Conservation (phyloP, 2,113 vertebrate species). For the Suncus etruscus region DNA sequence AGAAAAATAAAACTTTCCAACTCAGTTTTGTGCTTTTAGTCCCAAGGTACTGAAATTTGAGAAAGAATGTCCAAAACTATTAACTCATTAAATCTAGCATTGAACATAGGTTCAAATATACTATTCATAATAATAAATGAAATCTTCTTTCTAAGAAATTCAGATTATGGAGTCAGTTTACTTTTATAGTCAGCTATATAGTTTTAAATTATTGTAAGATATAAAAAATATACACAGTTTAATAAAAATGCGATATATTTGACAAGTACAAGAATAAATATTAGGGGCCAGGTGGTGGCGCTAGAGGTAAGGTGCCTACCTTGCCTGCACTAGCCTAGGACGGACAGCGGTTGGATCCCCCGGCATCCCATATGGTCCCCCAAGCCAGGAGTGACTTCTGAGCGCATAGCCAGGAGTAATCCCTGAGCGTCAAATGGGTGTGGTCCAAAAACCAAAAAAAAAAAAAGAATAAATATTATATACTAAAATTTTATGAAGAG, state of each 20-base stretch:
- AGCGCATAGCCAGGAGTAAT: too few relatives aligned
- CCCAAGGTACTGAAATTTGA: not conserved
- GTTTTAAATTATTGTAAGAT: not conserved
- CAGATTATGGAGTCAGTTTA: not conserved
- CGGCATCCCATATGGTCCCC: too few relatives aligned
- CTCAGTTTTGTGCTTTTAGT: not conserved
- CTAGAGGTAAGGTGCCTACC: too few relatives aligned
- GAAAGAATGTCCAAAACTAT: slow-evolving; percentile 10
- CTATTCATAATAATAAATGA: not conserved
- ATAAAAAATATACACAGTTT: slow-evolving; percentile 1
- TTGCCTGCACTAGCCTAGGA: too few relatives aligned
- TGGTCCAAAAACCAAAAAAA: too few relatives aligned
- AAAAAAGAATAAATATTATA: not conserved
- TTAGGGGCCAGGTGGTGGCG: too few relatives aligned
- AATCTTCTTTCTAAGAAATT: not conserved
- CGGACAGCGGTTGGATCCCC: too few relatives aligned
- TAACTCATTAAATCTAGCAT: not conserved
- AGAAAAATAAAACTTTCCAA: not conserved
- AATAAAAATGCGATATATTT: not conserved
- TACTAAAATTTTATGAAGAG: not conserved
- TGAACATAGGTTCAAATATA: not conserved
- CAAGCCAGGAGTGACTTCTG: too few relatives aligned
- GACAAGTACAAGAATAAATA: not conserved
- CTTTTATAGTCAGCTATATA: not conserved
- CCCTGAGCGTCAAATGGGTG: too few relatives aligned